Base-by-base conservation (phyloP, 1,140 invertebrate genomes). In the Cheumatopsyche charites region DNA sequence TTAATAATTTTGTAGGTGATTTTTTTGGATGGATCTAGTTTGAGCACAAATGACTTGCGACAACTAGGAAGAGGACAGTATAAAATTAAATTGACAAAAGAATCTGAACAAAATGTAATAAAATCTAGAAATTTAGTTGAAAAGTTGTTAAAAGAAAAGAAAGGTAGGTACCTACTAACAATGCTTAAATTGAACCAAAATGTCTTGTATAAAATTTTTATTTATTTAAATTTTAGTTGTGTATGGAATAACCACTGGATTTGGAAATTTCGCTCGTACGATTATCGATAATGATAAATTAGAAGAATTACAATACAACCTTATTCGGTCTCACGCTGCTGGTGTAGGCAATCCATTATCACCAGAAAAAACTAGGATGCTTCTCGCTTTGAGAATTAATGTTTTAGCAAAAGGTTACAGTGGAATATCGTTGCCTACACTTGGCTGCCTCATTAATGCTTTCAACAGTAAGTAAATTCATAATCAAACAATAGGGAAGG, bases 231-330 rank as follows among this genome's bases (percentile, higher is more conserved):
- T 77, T 82, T 77, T 77, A 88, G 88, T 89, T 71, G 90, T 90
- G 5, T 92, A 92, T 80, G 91, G 90, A 17, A 88, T 92, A 41
- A 92, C 90, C 4, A 92, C 91, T n/a, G 91, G 91, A 36, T 91
- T 92, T 79, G 91, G 91, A 65, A 91, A 90, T 73, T 92, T 92
- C 83, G 88, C 91, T 0, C 83, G 84, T 5, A 88, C 85, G 0
- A 80, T 85, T 6, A 90, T 92, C 65, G 78, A 80, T 17, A 81
- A 81, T 15, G 85, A 89, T 61, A 87, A 91, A 76, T 80, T 92
- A 0, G 81, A 85, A 65, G 76, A 90, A 77, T 82, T 92, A 6
- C 91, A 92, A 78, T 83, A 88, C 75, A 92, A 92, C 80, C 76
- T 92, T 36, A 91, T 92, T 73, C 81, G 90, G 29, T 91, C 90